A percentile compares a stretch with the other conserved stretches of the same genome.
These are phyloP conservation scores for Notamacropus eugenii DNA, from an alignment of 2,797 vertebrate species.

Conservation along the genomic window DNA sequence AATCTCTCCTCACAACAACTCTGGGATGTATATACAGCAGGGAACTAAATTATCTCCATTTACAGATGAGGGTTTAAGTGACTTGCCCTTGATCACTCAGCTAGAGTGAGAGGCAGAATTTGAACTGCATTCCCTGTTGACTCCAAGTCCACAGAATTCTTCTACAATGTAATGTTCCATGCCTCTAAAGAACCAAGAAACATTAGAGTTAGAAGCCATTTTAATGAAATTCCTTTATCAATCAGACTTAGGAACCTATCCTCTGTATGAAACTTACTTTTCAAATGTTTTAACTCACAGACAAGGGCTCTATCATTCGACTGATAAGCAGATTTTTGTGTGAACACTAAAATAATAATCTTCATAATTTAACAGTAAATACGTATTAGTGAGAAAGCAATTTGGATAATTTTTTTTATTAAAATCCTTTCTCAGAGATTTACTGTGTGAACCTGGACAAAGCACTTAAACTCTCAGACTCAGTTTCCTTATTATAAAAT, in stretches of 20 bases:
- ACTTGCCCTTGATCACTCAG: background rate
- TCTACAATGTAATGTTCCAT: background rate
- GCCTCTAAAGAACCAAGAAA: background rate
- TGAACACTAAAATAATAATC: background rate
- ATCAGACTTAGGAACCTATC: background rate
- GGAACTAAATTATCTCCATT: background rate
- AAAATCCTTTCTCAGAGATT: background rate
- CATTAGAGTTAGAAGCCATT: background rate
- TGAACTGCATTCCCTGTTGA: background rate
- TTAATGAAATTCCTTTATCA: background rate
- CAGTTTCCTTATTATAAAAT: background rate
- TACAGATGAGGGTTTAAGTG: background rate
- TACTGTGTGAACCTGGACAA: background rate
- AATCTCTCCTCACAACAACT: background rate
- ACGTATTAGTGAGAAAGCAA: background rate
- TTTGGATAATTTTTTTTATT: background rate
- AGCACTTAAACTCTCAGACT: background rate
- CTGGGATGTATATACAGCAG: background rate
- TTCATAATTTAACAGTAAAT: background rate
- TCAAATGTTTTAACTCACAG: background rate
- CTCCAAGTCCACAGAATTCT: background rate
- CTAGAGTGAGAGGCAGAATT: background rate
- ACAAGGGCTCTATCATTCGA: background rate
- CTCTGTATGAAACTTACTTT: background rate
- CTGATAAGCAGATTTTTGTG: background rate